Base-by-base conservation (phyloP, 1,140 invertebrate genomes). In the Drosophila hydei region DNA sequence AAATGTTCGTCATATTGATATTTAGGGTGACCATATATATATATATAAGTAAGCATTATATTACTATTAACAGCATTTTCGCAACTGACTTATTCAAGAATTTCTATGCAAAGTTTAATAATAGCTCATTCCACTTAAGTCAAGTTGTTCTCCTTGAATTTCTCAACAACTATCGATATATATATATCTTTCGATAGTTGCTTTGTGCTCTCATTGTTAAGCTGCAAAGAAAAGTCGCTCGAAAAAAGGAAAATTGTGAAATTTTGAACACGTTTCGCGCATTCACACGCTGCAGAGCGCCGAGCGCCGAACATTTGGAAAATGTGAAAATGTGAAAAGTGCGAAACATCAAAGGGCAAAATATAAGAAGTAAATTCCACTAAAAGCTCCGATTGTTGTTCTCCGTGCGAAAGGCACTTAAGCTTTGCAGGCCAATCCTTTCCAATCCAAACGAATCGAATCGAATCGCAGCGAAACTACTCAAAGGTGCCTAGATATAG, bases 361-460 rank as follows among this genome's bases (percentile, higher is more conserved):
- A 47, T 14, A 38, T 61, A 38, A n/a, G 43, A 58, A 56, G 52
- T 63, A 64, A 71, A 71, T 71, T 56, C 45, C 61, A 52, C 43
- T 71, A 71, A 71, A 71, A 64, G 68, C 68, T 67, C 14, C 63
- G 30, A 48, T 65, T 65, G 62, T 65, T 65, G 18, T 54, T 42
- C 38, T 33, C 9, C 12, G 48, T 38, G 62, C 62, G 27, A 54
- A 52, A 65, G 62, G 62, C 62, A 56, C 62, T 65, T 65, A 65
- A 65, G 62, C 62, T 48, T 55, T 52, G 4, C 21, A 25, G 25
- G n/a, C 36, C 51, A 65, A 65, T 56, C 62, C 62, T 65, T 65
- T 65, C 25, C 11, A 27, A 36, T 14, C 50, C 51, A 45, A 63
- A 38, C 16, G 30, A 33, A 33, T n/a, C 30, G 19, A 51, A 38